Base-by-base conservation (phyloP, 2,888 invertebrate species). In the Nezara viridula region DNA sequence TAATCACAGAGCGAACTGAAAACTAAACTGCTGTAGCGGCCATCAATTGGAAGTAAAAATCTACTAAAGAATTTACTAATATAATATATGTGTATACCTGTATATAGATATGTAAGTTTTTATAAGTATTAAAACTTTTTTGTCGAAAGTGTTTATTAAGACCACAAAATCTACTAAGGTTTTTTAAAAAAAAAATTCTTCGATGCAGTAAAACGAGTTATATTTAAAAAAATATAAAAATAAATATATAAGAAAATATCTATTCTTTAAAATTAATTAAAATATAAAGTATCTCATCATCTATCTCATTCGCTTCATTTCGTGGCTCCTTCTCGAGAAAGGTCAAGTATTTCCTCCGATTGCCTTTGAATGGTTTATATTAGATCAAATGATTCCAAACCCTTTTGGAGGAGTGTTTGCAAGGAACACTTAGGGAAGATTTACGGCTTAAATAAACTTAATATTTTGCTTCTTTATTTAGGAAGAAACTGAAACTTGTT, bases 401-500 rank as follows among this genome's bases (percentile, higher is more conserved):
- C 66, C 27, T 73, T 73, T 32, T 7, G 66, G 32, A 32, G 32
- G 66, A 73, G 37, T 37, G 66, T 73, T 73, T 73, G 32, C 66
- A 32, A 37, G 32, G 66, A 73, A 73, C 32, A 73, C 32, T 73
- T 73, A 73, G 19, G 66, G 19, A 73, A 73, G 66, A 73, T 73
- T 73, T 37, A 27, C n/a, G 32, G 19, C 66, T 21, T 16, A 19
- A 37, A 12, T 21, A 73, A 73, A 73, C 32, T 73, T 37, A 37
- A 37, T 73, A 73, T 19, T 32, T 73, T 37, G 7, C 21, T 73
- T 73, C 32, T 37, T 73, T 73, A 32, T 73, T 73, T 73, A 37
- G 19, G 32, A 10, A 73, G 66, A 73, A 73, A 73, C 32, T 73
- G 66, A 73, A 73, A 73, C 66, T 73, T 73, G 66, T 73, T 37